These are phyloP conservation scores for Notoglanidium macrostoma DNA, from an alignment of 2,797 vertebrate species.

Conservation along the genomic window DNA sequence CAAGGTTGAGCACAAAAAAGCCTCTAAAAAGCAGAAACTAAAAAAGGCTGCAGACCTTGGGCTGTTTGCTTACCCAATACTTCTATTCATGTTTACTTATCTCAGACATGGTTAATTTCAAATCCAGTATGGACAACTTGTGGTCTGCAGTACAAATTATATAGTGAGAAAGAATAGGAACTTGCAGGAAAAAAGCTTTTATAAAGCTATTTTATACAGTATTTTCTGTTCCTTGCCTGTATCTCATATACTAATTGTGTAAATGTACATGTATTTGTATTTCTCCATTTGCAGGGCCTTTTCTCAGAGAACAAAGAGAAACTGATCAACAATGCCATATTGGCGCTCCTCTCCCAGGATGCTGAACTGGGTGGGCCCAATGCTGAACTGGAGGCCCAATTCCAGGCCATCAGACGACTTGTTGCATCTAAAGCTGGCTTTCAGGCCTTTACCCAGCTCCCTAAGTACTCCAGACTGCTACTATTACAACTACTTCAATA, in stretches of 20 bases:
- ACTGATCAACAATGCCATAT: constrained; percentile 96
- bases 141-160: not conserved
- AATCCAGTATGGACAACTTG: not conserved
- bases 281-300: constrained; percentile 79
- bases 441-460: constrained; percentile 97
- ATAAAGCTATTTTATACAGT: not conserved
- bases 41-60: not conserved
- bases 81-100: not conserved
- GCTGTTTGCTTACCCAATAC: not conserved
- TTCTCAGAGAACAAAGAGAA: constrained; percentile 99
- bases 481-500: not conserved
- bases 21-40: too few relatives aligned
- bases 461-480: constrained; percentile 76
- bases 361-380: constrained; percentile 84
- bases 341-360: constrained; percentile 93
- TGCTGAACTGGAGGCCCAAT: constrained; percentile 94
- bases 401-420: constrained; percentile 93
- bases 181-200: not conserved
- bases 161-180: not conserved
- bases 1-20: not conserved
- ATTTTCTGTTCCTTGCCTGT: not conserved
- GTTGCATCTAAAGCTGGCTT: constrained; percentile 99
- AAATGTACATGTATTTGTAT: not conserved
- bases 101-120: not conserved
- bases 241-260: not conserved